phyloP scores from a whole-genome alignment of 2,113 vertebrate genomes.

The Anas platyrhynchos region DNA sequence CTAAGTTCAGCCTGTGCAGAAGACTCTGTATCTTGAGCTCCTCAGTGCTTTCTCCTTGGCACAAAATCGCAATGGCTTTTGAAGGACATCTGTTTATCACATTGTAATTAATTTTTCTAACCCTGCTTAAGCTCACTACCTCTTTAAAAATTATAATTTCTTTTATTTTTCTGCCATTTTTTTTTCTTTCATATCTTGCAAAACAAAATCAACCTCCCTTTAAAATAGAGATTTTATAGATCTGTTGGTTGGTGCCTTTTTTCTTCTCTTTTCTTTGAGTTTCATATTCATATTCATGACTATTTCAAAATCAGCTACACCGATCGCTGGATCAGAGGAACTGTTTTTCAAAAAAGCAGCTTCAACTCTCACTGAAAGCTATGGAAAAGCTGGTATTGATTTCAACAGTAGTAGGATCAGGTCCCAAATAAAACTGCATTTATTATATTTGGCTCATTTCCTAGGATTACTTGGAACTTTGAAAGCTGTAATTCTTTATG shows the following conservation, averaged over 20 bases:
- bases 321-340: constrained; percentile 13
- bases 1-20: neutral
- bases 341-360: constrained; percentile 1
- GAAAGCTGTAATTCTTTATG: constrained; percentile 69
- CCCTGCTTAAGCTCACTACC: neutral
- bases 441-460: constrained; percentile 71
- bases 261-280: neutral
- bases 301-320: constrained; percentile 25
- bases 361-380: neutral
- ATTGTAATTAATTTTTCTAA: neutral
- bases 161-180: neutral
- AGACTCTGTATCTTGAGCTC: neutral
- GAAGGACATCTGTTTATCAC: neutral
- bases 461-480: constrained; percentile 62
- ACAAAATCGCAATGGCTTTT: neutral
- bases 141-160: neutral
- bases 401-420: constrained; percentile 45
- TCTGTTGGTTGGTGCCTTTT: neutral
- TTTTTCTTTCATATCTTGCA: neutral
- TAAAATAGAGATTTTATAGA: neutral
- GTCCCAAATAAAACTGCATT: constrained; percentile 34
- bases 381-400: constrained; percentile 42
- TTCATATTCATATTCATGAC: constrained; percentile 6
- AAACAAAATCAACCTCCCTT: neutral
- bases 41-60: neutral